Conservation (phyloP, 2,113 vertebrate genomes). For the Astatotilapia flaviijosephi region DNA sequence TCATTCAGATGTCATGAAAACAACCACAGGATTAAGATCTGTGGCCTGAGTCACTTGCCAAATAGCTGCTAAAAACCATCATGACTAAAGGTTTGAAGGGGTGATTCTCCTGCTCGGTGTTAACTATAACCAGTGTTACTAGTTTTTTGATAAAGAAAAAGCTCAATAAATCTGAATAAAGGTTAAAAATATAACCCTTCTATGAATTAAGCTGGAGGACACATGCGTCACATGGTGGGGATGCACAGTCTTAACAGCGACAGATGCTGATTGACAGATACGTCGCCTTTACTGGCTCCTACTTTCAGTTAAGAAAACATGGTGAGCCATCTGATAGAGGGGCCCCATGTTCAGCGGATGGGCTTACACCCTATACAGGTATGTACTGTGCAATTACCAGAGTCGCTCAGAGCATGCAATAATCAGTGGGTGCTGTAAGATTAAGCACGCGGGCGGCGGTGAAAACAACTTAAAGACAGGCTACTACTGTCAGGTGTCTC, state of each 20-base stretch:
- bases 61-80: background rate
- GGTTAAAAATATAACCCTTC: background rate
- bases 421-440: slow-evolving; percentile 56
- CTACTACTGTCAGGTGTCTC: slow-evolving; percentile 48
- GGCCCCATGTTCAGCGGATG: slow-evolving; percentile 33
- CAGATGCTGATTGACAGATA: slow-evolving; percentile 6
- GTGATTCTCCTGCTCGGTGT: background rate
- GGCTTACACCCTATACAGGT: slow-evolving; percentile 69
- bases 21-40: background rate
- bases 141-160: background rate
- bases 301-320: background rate
- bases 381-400: slow-evolving; percentile 64
- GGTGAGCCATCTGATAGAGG: slow-evolving; percentile 5
- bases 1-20: slow-evolving; percentile 30
- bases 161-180: background rate
- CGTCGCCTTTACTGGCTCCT: background rate
- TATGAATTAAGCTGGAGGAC: background rate
- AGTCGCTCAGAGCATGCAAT: slow-evolving; percentile 49
- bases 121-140: background rate
- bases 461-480: slow-evolving; percentile 45
- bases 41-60: background rate
- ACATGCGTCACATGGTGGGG: background rate
- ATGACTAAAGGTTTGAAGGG: background rate
- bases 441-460: slow-evolving; percentile 37
- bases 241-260: background rate